Evolutionary conservation across 1,140 invertebrate species (phyloP).

Genomic region (Zophobas morio): DNA sequence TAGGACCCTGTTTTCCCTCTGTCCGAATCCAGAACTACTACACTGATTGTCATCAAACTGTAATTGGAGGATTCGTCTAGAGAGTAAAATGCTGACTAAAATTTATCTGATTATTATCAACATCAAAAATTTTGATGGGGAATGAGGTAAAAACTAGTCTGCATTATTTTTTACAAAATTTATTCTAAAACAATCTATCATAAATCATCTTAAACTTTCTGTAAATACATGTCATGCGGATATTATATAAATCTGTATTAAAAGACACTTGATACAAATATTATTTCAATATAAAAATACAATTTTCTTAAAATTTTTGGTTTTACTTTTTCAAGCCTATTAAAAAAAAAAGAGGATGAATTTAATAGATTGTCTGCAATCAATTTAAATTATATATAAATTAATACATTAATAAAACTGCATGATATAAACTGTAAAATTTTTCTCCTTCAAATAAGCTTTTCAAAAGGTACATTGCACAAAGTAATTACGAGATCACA

Average conservation of each 20-base stretch:
- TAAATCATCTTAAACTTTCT: slow-evolving; percentile 8
- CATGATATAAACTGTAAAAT: neutral
- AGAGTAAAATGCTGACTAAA: too few species aligned
- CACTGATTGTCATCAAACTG: too few species aligned
- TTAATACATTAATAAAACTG: too few species aligned
- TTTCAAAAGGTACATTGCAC: slow-evolving; percentile 34
- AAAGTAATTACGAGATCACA: slow-evolving; percentile 38
- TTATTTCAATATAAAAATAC: slow-evolving; percentile 2
- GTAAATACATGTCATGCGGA: neutral
- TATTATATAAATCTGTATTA: too few species aligned
- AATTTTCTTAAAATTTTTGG: slow-evolving; percentile 3
- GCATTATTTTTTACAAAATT: slow-evolving; percentile 4
- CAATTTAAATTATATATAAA: neutral
- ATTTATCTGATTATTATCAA: too few species aligned
- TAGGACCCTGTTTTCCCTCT: too few species aligned
- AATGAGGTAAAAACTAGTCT: too few species aligned
- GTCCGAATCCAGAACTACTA: too few species aligned
- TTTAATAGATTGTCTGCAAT: neutral
- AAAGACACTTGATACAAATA: neutral
- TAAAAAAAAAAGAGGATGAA: neutral
- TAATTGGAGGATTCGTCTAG: too few species aligned
- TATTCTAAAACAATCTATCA: slow-evolving; percentile 37
- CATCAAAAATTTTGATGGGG: too few species aligned
- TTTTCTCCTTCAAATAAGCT: slow-evolving; percentile 1
- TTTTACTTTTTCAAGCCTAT: neutral